phyloP scores from a whole-genome alignment of 2,797 vertebrate species.

The Neoniphon sammara region DNA sequence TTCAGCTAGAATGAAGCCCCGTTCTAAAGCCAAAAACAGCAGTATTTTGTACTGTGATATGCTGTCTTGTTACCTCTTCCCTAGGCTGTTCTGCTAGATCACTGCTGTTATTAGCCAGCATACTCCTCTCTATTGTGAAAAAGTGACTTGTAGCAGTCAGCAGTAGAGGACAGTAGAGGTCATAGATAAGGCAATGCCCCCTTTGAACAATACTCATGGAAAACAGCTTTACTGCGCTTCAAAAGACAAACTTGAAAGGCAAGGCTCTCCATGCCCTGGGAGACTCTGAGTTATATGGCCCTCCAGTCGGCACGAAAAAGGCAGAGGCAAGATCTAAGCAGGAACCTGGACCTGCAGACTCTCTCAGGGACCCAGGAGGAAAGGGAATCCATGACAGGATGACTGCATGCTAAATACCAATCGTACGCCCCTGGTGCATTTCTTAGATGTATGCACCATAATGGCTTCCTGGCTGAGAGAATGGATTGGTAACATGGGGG shows the following conservation, averaged over 20 bases:
- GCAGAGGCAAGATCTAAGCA: conserved; percentile 46
- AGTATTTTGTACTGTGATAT: too few species aligned
- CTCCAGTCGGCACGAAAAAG: conserved; percentile 44
- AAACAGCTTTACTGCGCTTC: conserved; percentile 54
- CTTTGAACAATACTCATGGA: conserved; percentile 47
- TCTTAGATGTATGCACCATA: conserved; percentile 1
- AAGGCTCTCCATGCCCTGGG: conserved; percentile 43
- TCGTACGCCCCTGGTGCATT: conserved; percentile 1
- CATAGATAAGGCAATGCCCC: too few species aligned
- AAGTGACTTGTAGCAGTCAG: too few species aligned
- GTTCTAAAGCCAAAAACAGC: too few species aligned
- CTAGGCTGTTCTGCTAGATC: too few species aligned
- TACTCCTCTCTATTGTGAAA: too few species aligned
- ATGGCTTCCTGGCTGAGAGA: conserved; percentile 5
- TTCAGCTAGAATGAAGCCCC: too few species aligned
- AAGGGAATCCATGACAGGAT: not conserved
- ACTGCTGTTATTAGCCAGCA: too few species aligned
- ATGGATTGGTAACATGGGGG: not conserved
- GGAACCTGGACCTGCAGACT: conserved; percentile 50
- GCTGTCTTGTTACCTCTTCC: too few species aligned
- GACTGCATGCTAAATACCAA: conserved; percentile 13
- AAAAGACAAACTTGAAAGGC: conserved; percentile 61
- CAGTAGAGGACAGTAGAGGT: too few species aligned
- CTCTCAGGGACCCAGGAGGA: conserved; percentile 49
- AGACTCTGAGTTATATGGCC: conserved; percentile 53